Base-by-base conservation (phyloP, 2,113 vertebrate genomes). In the Scolopax mira region DNA sequence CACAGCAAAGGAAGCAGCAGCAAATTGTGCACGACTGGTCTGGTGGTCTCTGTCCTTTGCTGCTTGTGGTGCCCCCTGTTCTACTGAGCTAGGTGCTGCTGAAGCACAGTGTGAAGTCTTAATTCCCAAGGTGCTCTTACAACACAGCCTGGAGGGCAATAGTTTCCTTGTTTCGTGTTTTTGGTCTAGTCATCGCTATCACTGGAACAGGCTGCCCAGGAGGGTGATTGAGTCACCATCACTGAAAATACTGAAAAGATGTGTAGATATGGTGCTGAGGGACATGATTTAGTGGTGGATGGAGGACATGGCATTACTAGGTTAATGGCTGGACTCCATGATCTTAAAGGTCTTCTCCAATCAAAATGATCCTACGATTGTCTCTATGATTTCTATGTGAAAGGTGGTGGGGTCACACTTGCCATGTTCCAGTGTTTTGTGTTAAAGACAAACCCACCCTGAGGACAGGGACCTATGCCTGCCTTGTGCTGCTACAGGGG, bases 131-230 rank as follows among this genome's bases (percentile, higher is more conserved):
- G 60, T 9, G 23, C 7, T 58, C n/a, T 67, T 41, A 22, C 55
- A 35, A 48, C 30, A 30, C n/a, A n/a, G 55, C 51, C n/a, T 57
- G 39, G 35, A 42, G 39, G 18, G 39, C 57, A 85, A 6, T 22
- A 21, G 10, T 49, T 65, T 51, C 73, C 39, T 42, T 48, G 7
- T 18, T 35, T 5, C 1, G 1, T 46, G 61, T 0, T 49, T 85
- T 58, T n/a, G 52, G 48, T 46, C 51, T 44, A 37, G 37, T 49
- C 28, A 0, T 13, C 30, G 2, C 44, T 66, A 0, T 7, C 57
- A 3, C 7, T 11, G 62, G 39, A 72, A 66, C 44, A 27, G 61
- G 33, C 4, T 88, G 79, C 42, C 66, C 35, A 22, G 61, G 79
- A 28, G 79, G 30, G 37, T 42, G 16, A 7, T 31, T 24, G 13